phyloP scores from a whole-genome alignment of 1,140 invertebrate species.

The Paraescarpia echinospica region DNA sequence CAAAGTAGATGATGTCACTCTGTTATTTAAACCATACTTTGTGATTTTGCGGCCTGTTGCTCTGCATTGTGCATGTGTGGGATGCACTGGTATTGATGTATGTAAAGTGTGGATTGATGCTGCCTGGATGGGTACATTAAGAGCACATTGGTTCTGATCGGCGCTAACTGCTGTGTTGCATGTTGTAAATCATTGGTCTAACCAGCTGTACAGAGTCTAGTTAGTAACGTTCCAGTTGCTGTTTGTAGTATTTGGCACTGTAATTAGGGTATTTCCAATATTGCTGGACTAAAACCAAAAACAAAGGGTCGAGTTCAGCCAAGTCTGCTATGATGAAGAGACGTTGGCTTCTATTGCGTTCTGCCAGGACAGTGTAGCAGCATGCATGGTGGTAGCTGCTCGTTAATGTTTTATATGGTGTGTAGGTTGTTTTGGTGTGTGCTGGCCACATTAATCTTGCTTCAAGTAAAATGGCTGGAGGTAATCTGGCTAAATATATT shows the following conservation, averaged over 20 bases:
- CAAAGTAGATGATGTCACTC: background rate
- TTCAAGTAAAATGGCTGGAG: background rate
- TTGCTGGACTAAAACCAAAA: background rate
- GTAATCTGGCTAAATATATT: no score
- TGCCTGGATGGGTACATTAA: background rate
- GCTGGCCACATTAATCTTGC: background rate
- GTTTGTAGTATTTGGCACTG: conserved; percentile 5
- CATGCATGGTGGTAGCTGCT: background rate
- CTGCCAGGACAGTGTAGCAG: background rate
- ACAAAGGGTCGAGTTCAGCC: background rate
- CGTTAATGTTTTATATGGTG: background rate
- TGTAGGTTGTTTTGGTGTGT: conserved; percentile 3
- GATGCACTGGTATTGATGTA: background rate
- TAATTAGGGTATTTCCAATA: background rate
- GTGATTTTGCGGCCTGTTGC: background rate
- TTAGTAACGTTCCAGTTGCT: conserved; percentile 5
- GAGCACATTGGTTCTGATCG: background rate
- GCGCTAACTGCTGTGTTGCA: background rate
- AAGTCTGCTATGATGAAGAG: background rate
- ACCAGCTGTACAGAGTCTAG: background rate
- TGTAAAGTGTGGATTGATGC: background rate
- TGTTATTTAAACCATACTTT: background rate
- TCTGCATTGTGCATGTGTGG: background rate
- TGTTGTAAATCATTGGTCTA: background rate
- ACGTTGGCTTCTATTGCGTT: background rate